Base-by-base conservation (phyloP, 2,888 invertebrate species). In the Tinea semifulvella region DNA sequence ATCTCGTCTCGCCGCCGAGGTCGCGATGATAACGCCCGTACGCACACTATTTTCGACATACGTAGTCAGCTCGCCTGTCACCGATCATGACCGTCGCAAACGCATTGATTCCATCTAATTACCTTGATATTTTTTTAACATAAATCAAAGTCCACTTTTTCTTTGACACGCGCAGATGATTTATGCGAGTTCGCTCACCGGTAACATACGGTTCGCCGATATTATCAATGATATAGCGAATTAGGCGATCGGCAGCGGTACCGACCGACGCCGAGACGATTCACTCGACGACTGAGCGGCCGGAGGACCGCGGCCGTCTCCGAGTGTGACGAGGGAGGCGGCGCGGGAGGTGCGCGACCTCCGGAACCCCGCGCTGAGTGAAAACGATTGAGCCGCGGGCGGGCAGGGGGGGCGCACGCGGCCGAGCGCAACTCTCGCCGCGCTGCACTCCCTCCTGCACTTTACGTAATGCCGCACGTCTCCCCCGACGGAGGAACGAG, bases 1-100 rank as follows among this genome's bases (percentile, higher is more conserved):
- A 73, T 72, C 75, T 73, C 67, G 74, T 71, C 72, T 70, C 73
- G 71, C 64, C 70, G 64, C 60, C 75, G 79, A 74, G 71, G 75
- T 72, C 73, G 68, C 66, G 64, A 61, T 76, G 79, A 79, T 79
- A 79, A 79, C 76, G 69, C 18, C 45, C 44, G 38, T 17, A 31
- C 46, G 39, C 64, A 70, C 68, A 68, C 72, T 77, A 75, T 75
- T 75, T 75, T 61, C 52, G 67, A 71, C 62, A 65, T 52, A 58
- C 62, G 62, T 59, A 61, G 62, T 56, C 65, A 58, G 62, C 68
- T 64, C 65, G 53, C 52, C 16, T 31, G 31, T 31, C 31, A 31
- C 31, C 63, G 65, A 56, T 65, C 65, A 63, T 63, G 68, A 68
- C 71, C 68, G 64, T 65, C 71, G 71, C 68, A 63, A 67, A 68